Percentiles rank a stretch among this genome's conserved stretches.
Evolutionary conservation across 2,888 invertebrate species (phyloP).

Genomic region (Papilio gigon): DNA sequence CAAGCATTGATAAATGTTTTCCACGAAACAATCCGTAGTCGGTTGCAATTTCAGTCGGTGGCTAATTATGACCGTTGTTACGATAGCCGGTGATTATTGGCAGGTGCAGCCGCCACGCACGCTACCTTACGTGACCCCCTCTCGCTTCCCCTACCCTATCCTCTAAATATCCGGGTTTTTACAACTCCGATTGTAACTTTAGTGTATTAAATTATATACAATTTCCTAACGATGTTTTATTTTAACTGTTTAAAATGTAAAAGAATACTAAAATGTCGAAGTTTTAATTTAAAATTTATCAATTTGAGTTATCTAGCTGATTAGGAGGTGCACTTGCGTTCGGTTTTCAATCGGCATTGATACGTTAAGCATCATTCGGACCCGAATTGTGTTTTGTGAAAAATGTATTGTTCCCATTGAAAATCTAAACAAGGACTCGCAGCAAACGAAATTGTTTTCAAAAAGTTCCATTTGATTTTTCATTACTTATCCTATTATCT

Average conservation of each 20-base stretch:
- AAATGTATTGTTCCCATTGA: neutral
- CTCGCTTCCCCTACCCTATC: constrained; percentile 40
- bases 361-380: neutral
- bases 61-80: constrained; percentile 61
- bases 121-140: constrained; percentile 68
- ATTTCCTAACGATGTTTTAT: constrained; percentile 37
- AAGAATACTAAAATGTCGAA: neutral
- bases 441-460: neutral
- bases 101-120: constrained; percentile 62
- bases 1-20: constrained; percentile 38
- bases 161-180: constrained; percentile 51
- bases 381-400: neutral
- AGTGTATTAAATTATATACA: constrained; percentile 58
- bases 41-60: constrained; percentile 58
- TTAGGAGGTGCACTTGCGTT: neutral
- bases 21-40: constrained; percentile 41
- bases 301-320: neutral
- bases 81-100: constrained; percentile 68
- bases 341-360: neutral
- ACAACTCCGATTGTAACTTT: constrained; percentile 56
- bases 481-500: neutral
- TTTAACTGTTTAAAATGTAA: neutral
- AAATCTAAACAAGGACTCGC: neutral
- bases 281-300: neutral
- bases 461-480: neutral